Evolutionary conservation across 2,888 invertebrate genomes (phyloP), one percentile per base, ranked within the genome.

Genomic region (Idaea straminata): DNA sequence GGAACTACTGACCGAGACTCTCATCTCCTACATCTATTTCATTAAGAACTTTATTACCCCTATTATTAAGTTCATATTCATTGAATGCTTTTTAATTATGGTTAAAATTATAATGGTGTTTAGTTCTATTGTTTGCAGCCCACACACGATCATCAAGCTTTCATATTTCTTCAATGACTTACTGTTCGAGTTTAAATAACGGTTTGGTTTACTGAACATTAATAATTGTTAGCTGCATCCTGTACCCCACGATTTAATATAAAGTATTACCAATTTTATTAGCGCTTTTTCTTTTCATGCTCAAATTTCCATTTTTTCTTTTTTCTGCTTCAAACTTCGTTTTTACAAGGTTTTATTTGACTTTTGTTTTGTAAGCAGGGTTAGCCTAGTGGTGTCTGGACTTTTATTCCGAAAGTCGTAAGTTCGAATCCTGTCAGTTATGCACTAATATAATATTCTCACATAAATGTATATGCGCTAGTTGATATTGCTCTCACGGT

Each of bases 81-180:
- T 38, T 38, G 6, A 38, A n/a, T n/a, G n/a, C n/a, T 38, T 38
- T 38, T 38, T 38, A 6, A 38, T 10, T 47, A 7, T 47, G 13
- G 47, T 47, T 47, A 13, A 47, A 47, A 13, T 47, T 47, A 47
- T 47, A 47, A 36, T 36, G 15, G n/a, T 35, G 15, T 36, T 36
- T 61, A 35, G 61, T 13, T 61, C 61, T 13, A 47, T 47, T 47
- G 73, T 73, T 73, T 70, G 35, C 65, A 47, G 64, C 34, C 69
- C 66, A 47, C 35, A 25, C 57, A 4, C 35, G 5, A 64, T 59
- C 5, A 62, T 36, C 35, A 25, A 57, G 2, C 35, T 4, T 63
- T 59, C 5, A 62, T 36, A 69, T 68, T 70, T 69, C 62, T 61
- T 47, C 10, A 47, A 47, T 47, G 13, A 47, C 10, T 47, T 47